A percentile compares a stretch with the other conserved stretches of the same genome.
These are phyloP conservation scores for Lepus americanus DNA, from an alignment of 2,113 vertebrate species.

Conservation along the genomic window DNA sequence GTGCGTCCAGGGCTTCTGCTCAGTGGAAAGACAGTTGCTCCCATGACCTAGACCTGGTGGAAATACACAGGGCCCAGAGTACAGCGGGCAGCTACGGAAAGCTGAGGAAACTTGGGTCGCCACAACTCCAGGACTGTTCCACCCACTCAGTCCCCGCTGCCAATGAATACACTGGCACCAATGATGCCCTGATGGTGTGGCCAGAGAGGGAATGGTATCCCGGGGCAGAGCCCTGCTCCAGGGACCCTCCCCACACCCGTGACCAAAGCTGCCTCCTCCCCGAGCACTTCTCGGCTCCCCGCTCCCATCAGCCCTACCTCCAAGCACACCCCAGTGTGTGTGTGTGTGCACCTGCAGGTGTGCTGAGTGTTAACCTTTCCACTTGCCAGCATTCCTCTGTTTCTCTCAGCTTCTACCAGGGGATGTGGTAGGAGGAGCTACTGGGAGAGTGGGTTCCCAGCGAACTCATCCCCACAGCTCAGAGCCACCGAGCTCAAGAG, in stretches of 20 bases:
- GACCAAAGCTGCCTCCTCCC: neutral
- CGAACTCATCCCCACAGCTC: constrained; percentile 20
- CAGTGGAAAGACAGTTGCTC: neutral
- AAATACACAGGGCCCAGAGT: neutral
- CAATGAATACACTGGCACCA: neutral
- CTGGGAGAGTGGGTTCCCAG: neutral
- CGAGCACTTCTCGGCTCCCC: neutral
- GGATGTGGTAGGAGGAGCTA: neutral
- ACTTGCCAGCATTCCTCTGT: constrained; percentile 68
- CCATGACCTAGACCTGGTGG: neutral
- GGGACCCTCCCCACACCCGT: neutral
- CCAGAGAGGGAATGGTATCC: neutral
- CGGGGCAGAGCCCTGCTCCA: neutral
- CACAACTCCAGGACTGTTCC: neutral
- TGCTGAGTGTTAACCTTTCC: constrained; percentile 47
- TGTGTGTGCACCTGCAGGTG: neutral
- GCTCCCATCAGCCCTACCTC: neutral
- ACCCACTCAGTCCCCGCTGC: neutral
- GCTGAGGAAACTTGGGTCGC: neutral
- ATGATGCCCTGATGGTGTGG: neutral
- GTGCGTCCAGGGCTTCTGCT: neutral
- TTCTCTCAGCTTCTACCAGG: constrained; percentile 54
- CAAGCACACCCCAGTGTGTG: neutral
- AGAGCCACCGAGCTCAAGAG: neutral
- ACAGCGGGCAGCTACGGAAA: neutral